A percentile compares a stretch with the other conserved stretches of the same genome.
Conservation (phyloP, 2,113 vertebrate species). For the Lepus europaeus region DNA sequence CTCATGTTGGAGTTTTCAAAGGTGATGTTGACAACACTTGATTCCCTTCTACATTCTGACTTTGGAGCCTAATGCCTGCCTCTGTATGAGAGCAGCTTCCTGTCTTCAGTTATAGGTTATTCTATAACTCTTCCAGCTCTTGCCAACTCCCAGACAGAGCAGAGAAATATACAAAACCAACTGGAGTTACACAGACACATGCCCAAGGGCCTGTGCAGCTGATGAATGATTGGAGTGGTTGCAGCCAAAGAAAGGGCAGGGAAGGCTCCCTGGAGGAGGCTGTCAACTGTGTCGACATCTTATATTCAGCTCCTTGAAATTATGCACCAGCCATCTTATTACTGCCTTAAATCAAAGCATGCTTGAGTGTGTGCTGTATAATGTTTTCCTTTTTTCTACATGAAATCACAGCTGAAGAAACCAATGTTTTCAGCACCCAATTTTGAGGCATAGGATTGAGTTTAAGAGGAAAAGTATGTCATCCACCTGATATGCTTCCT, state of each 20-base stretch:
- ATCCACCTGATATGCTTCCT: constrained; percentile 16
- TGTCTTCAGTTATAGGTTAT: neutral
- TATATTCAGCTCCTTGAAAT: constrained; percentile 32
- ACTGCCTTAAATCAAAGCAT: neutral
- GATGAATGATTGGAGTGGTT: neutral
- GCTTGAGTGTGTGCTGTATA: neutral
- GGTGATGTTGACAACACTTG: neutral
- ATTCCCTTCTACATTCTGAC: neutral
- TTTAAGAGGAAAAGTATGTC: constrained; percentile 45
- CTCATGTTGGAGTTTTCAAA: neutral
- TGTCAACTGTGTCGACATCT: neutral
- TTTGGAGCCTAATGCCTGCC: neutral
- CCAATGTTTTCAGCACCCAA: neutral
- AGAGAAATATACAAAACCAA: constrained; percentile 24
- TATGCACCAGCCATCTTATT: neutral
- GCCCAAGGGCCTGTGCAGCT: neutral
- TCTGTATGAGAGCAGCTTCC: neutral
- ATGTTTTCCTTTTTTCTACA: neutral
- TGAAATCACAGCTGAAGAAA: neutral
- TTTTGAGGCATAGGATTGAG: neutral
- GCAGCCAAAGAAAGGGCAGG: neutral
- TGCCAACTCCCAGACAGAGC: neutral
- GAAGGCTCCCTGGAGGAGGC: neutral
- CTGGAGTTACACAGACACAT: neutral
- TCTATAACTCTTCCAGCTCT: neutral